phyloP scores from a whole-genome alignment of 1,140 invertebrate genomes.

The Drosophila oshimai region DNA sequence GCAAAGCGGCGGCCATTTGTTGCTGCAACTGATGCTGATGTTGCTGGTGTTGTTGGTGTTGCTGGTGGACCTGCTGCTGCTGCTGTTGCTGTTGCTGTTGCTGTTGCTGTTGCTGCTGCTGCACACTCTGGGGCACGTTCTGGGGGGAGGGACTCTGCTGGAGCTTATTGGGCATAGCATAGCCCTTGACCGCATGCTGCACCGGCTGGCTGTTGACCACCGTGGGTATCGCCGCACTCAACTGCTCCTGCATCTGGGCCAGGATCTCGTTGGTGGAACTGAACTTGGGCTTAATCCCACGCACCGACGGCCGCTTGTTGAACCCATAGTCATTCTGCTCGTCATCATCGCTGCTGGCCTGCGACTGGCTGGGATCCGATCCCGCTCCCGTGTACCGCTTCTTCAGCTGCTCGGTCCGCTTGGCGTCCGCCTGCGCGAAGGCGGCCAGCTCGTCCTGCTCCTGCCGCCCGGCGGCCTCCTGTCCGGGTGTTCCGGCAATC shows the following conservation, averaged over 20 bases:
- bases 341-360: slow-evolving; percentile 86
- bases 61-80: slow-evolving; percentile 11
- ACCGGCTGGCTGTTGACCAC: slow-evolving; percentile 70
- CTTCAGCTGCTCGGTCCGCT: slow-evolving; percentile 90
- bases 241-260: slow-evolving; percentile 90
- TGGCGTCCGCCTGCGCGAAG: slow-evolving; percentile 92
- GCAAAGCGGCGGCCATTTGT: slow-evolving; percentile 65
- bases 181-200: slow-evolving; percentile 71
- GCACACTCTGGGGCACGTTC: slow-evolving; percentile 60
- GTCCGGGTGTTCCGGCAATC: slow-evolving; percentile 88
- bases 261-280: slow-evolving; percentile 91
- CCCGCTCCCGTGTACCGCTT: slow-evolving; percentile 86
- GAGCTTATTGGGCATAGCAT: slow-evolving; percentile 73
- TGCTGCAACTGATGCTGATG: slow-evolving; percentile 66
- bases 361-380: slow-evolving; percentile 77
- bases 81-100: slow-evolving; percentile 36
- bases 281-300: slow-evolving; percentile 85
- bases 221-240: slow-evolving; percentile 84
- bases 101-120: slow-evolving; percentile 18
- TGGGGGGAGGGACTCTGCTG: slow-evolving; percentile 75
- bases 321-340: slow-evolving; percentile 95
- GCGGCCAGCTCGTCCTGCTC: slow-evolving; percentile 90
- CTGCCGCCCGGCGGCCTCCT: slow-evolving; percentile 74
- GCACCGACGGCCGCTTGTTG: slow-evolving; percentile 92
- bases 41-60: slow-evolving; percentile 51